Evolutionary conservation across 2,888 invertebrate genomes (phyloP).

Genomic region (Cylloceria caligata): DNA sequence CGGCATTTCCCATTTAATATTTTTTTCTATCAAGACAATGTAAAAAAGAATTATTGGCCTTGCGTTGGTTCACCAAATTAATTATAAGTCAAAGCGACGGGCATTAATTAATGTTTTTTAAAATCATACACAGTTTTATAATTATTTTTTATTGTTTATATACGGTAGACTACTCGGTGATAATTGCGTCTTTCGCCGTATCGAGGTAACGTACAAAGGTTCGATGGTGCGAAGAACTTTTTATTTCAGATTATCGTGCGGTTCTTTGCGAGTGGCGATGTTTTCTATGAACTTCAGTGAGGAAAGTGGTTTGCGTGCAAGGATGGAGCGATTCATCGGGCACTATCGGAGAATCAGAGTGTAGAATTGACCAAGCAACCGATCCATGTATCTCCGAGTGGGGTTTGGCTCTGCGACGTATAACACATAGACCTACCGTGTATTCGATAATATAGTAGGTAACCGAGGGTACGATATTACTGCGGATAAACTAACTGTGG

Average conservation of each 20-base stretch:
- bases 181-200: background rate
- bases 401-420: background rate
- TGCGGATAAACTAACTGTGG: conserved; percentile 13
- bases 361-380: conserved; percentile 34
- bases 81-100: no score
- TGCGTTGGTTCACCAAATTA: no score
- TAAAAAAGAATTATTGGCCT: no score
- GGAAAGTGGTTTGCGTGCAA: background rate
- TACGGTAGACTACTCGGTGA: no score
- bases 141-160: background rate
- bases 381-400: conserved; percentile 38
- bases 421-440: conserved; percentile 8
- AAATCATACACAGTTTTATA: no score
- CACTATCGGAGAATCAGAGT: conserved; percentile 22
- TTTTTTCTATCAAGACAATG: background rate
- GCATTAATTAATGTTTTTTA: no score
- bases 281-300: background rate
- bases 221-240: background rate
- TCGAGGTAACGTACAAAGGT: background rate
- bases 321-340: conserved; percentile 11
- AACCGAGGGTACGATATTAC: conserved; percentile 53
- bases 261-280: background rate
- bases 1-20: background rate
- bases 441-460: conserved; percentile 46
- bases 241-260: background rate